Conservation (phyloP, 2,888 invertebrate species). For the Protonemura montana region DNA sequence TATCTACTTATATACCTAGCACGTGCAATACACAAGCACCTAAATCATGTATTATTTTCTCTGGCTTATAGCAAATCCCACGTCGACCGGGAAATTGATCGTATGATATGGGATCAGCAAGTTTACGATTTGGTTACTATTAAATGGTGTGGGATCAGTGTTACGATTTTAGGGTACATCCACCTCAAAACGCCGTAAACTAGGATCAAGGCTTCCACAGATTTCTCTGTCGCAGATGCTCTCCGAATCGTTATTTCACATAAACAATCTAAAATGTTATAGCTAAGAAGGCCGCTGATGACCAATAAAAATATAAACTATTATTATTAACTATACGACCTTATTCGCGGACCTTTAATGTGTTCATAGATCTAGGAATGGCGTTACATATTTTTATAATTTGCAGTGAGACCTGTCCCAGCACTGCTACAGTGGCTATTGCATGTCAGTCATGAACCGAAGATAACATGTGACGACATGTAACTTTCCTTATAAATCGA, state of each 20-base stretch:
- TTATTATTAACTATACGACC: not conserved
- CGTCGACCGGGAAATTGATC: too few species aligned
- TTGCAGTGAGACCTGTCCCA: not conserved
- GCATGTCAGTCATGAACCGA: not conserved
- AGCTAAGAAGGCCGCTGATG: not conserved
- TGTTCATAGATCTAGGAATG: not conserved
- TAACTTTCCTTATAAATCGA: not conserved
- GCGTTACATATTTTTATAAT: not conserved
- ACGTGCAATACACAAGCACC: too few species aligned
- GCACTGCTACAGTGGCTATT: not conserved
- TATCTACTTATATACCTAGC: too few species aligned
- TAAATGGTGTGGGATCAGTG: too few species aligned
- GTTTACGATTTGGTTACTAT: too few species aligned
- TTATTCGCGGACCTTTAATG: not conserved
- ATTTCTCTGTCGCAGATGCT: not conserved
- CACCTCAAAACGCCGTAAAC: too few species aligned
- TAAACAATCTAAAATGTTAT: not conserved
- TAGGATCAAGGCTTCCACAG: too few species aligned
- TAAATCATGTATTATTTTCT: too few species aligned
- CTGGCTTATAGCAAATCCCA: too few species aligned
- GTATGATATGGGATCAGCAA: too few species aligned
- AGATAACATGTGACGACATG: not conserved
- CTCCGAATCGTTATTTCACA: not conserved
- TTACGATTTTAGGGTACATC: too few species aligned
- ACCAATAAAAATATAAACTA: not conserved